Evolutionary conservation across 2,888 invertebrate species (phyloP), one percentile per base, ranked within the genome.

Genomic region (Chesias legatella): DNA sequence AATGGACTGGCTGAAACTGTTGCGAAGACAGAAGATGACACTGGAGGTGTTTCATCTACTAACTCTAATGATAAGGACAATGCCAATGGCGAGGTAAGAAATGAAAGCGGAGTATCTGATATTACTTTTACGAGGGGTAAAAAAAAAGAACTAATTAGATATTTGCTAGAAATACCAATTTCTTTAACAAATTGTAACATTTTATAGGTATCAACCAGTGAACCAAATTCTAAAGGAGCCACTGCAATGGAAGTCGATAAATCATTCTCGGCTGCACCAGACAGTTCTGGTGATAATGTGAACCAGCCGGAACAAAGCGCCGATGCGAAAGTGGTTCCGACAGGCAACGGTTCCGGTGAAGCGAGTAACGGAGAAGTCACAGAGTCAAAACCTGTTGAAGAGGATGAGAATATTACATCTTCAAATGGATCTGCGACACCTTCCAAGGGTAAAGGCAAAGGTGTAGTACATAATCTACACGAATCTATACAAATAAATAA

Each of bases 351-450:
- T 1, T 48, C 66, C 7, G 53, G 59, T 10, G 75, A 81, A 21
- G 53, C 57, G 2, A 84, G 82, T 55, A 89, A 88, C 47, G 86
- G 88, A 31, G 88, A 89, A 40, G 86, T 88, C 24, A 75, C 83
- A 5, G 84, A 79, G 32, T 88, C 88, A 0, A 85, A 84, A 49
- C 76, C 78, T 50, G 60, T 57, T 45, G 82, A 68, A 34, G 72
- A 72, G 6, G 85, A 79, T 55, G 84, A 82, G 25, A 78, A 89
- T 45, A 88, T 86, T 29, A 80, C 83, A 8, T 89, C 88, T 0
- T 86, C 89, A 0, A 90, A 90, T 71, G 91, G 90, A 1, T 88
- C 88, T 32, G 67, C 78, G n/a, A 78, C 77, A 25, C 74, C 75
- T 6, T 48, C 51, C 0, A 81, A 84, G 37, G 85, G 81, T 37